Conservation (phyloP, 2,113 vertebrate genomes). For the Xiphophorus couchianus region DNA sequence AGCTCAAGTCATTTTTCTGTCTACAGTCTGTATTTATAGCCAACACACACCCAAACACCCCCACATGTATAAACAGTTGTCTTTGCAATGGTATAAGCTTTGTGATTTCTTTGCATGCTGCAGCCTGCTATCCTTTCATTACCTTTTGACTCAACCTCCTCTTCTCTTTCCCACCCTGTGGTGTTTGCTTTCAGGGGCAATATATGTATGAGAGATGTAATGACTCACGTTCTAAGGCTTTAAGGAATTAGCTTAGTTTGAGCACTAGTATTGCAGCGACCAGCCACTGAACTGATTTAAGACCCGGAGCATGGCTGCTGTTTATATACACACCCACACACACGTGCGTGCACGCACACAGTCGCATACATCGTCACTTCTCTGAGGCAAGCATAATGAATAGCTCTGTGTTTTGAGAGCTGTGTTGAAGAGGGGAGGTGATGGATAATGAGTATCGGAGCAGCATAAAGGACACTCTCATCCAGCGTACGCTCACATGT, state of each 20-base stretch:
- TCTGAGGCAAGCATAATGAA: constrained; percentile 68
- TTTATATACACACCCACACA: constrained; percentile 52
- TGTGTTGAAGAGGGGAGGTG: constrained; percentile 63
- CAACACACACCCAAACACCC: constrained; percentile 62
- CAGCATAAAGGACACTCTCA: constrained; percentile 59
- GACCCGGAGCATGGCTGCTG: constrained; percentile 47
- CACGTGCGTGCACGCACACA: constrained; percentile 26
- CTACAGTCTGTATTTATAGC: constrained; percentile 70
- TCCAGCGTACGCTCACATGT: constrained; percentile 35
- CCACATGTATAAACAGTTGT: constrained; percentile 67
- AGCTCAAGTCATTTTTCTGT: constrained; percentile 61
- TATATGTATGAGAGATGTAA: constrained; percentile 42
- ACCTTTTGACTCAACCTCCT: constrained; percentile 62
- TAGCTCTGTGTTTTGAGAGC: constrained; percentile 59
- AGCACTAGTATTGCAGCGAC: constrained; percentile 50
- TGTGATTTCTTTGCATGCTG: constrained; percentile 65
- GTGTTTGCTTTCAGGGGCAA: constrained; percentile 52
- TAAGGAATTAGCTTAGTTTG: constrained; percentile 60
- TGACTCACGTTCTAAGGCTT: constrained; percentile 65
- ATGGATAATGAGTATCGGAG: constrained; percentile 73
- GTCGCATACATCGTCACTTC: constrained; percentile 51
- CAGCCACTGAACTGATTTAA: constrained; percentile 58
- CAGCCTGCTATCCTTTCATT: constrained; percentile 73
- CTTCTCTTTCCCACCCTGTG: constrained; percentile 36
- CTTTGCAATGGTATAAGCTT: constrained; percentile 65